Conservation (phyloP, 2,113 vertebrate genomes). For the pig (Sus scrofa) region DNA sequence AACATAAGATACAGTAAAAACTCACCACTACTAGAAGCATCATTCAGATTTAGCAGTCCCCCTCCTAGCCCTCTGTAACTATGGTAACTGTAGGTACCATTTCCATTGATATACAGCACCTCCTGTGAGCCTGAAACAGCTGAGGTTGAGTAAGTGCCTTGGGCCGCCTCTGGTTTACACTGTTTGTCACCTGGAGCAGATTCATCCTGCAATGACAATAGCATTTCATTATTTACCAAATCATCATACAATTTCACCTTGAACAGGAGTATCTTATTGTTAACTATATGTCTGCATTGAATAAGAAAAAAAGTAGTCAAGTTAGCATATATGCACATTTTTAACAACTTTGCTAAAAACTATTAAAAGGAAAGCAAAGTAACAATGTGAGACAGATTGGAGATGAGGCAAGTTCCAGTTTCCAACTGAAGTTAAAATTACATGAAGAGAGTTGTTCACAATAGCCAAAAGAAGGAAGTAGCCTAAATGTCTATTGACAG, state of each 20-base stretch:
- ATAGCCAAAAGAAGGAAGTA: neutral
- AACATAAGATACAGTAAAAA: constrained; percentile 67
- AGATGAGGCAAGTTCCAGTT: neutral
- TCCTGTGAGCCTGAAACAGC: constrained; percentile 91
- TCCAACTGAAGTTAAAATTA: constrained; percentile 19
- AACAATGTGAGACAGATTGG: neutral
- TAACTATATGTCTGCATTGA: neutral
- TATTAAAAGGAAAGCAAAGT: constrained; percentile 5
- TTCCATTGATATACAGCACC: constrained; percentile 93
- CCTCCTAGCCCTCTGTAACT: constrained; percentile 92
- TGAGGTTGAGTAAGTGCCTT: constrained; percentile 89
- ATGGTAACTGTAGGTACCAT: constrained; percentile 94
- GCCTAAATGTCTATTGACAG: neutral
- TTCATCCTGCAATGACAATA: constrained; percentile 88
- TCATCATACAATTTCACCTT: neutral
- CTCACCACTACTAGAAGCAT: constrained; percentile 92
- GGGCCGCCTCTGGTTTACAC: constrained; percentile 89
- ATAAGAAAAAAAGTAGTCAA: constrained; percentile 8
- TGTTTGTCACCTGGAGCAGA: constrained; percentile 89
- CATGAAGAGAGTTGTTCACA: neutral
- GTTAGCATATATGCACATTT: constrained; percentile 9
- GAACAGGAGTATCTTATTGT: neutral
- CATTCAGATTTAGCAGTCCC: constrained; percentile 91
- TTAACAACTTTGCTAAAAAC: constrained; percentile 47
- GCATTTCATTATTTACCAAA: constrained; percentile 19